Percentiles rank a stretch among this genome's conserved stretches.
Evolutionary conservation across 2,113 vertebrate species (phyloP).

Genomic region (Tyrannus savana): DNA sequence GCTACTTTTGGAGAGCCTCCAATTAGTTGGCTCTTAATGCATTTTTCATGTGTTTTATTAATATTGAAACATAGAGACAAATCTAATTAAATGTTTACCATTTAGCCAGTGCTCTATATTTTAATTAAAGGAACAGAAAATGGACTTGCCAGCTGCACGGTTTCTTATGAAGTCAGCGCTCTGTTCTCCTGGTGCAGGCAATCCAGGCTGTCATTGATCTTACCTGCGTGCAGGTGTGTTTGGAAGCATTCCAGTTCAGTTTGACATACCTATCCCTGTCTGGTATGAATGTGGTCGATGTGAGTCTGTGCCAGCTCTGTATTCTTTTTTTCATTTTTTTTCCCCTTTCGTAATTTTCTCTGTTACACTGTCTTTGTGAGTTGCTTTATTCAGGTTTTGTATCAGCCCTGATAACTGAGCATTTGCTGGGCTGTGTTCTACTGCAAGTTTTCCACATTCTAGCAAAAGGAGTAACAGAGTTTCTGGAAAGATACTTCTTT

Average conservation of each 20-base stretch:
- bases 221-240: background rate
- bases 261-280: background rate
- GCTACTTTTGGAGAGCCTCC: background rate
- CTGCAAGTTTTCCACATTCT: background rate
- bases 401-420: accelerated
- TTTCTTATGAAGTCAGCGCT: background rate
- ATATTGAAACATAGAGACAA: slow-evolving; percentile 45
- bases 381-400: background rate
- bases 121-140: slow-evolving; percentile 3
- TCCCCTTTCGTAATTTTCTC: background rate
- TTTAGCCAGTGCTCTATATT: slow-evolving; percentile 10
- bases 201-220: background rate
- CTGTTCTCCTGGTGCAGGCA: background rate
- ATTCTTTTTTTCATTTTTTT: background rate
- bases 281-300: background rate
- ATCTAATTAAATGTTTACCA: slow-evolving; percentile 49
- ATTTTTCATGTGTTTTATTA: slow-evolving; percentile 44
- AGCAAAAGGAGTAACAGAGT: background rate
- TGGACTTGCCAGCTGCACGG: background rate
- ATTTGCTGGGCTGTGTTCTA: background rate
- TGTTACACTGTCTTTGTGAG: background rate
- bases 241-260: background rate
- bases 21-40: slow-evolving; percentile 16
- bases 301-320: background rate
- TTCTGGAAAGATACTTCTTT: background rate